phyloP scores from a whole-genome alignment of 2,113 vertebrate genomes.

The Dipodomys merriami region DNA sequence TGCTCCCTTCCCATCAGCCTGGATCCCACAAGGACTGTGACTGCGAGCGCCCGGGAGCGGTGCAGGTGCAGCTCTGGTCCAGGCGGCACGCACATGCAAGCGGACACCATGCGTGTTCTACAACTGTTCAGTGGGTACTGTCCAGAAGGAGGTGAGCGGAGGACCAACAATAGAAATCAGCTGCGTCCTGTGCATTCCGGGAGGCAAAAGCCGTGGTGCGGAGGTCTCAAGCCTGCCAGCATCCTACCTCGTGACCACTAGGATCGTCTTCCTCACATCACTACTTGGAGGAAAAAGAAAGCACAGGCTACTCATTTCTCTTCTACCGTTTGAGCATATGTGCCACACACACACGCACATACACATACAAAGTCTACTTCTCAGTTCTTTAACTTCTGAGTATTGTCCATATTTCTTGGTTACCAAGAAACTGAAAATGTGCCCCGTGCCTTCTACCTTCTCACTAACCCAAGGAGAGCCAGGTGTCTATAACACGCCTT shows the following conservation, averaged over 20 bases:
- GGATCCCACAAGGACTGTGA: accelerated
- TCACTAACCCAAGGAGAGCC: not conserved
- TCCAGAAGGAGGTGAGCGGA: no score
- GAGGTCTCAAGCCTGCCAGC: no score
- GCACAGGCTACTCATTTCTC: not conserved
- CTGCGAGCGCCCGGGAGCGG: not conserved
- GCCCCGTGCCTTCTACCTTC: not conserved
- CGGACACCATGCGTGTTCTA: not conserved
- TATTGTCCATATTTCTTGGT: not conserved
- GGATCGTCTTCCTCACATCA: not conserved
- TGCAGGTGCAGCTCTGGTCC: not conserved
- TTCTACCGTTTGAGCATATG: not conserved
- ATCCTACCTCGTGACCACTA: not conserved
- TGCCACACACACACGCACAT: no score
- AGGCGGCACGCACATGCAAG: accelerated
- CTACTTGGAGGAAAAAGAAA: no score
- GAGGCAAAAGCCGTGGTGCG: no score
- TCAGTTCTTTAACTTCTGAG: not conserved
- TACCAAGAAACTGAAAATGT: not conserved
- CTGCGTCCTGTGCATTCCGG: not conserved
- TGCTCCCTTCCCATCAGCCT: accelerated
- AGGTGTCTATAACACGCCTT: not conserved
- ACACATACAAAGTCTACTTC: not conserved
- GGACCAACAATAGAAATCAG: not conserved
- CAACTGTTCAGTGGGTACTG: not conserved